These are phyloP conservation scores for Oryzias javanicus DNA, from an alignment of 2,113 vertebrate genomes.

Conservation along the genomic window DNA sequence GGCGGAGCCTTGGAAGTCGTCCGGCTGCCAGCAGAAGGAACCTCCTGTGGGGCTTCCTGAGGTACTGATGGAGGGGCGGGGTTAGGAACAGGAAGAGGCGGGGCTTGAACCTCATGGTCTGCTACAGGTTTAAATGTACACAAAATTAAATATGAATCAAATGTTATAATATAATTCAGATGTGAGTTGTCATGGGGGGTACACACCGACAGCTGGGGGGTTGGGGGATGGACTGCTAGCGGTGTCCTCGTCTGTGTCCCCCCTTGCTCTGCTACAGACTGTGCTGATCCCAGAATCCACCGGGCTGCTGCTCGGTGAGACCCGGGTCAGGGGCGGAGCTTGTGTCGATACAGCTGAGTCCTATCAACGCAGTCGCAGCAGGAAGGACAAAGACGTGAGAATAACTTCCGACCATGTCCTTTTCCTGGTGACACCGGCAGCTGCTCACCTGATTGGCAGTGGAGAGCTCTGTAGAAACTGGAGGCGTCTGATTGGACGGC, in stretches of 20 bases:
- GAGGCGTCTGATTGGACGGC: slow-evolving; percentile 14
- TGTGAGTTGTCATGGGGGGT: too few relatives aligned
- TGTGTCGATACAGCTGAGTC: slow-evolving; percentile 18
- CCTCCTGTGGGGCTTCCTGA: not conserved
- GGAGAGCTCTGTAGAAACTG: not conserved
- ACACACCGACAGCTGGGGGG: slow-evolving; percentile 8
- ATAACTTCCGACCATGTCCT: too few relatives aligned
- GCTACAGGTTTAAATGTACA: slow-evolving; percentile 68
- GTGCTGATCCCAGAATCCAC: slow-evolving; percentile 73
- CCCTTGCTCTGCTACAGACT: slow-evolving; percentile 55
- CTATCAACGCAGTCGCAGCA: not conserved
- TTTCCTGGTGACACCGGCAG: too few relatives aligned
- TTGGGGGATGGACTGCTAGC: not conserved
- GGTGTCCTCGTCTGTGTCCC: not conserved
- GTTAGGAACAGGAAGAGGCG: slow-evolving; percentile 17
- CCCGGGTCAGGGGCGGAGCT: slow-evolving; percentile 32
- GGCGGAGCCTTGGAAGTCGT: slow-evolving; percentile 42
- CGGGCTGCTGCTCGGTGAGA: slow-evolving; percentile 38
- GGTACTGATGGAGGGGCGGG: slow-evolving; percentile 18
- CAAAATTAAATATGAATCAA: not conserved
- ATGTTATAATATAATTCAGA: not conserved
- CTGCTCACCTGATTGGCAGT: slow-evolving; percentile 25
- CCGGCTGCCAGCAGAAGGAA: slow-evolving; percentile 19
- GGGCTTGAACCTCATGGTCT: slow-evolving; percentile 77
- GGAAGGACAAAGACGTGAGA: not conserved